Evolutionary conservation across 1,140 invertebrate genomes (phyloP).

Genomic region (Palaemon carinicauda): DNA sequence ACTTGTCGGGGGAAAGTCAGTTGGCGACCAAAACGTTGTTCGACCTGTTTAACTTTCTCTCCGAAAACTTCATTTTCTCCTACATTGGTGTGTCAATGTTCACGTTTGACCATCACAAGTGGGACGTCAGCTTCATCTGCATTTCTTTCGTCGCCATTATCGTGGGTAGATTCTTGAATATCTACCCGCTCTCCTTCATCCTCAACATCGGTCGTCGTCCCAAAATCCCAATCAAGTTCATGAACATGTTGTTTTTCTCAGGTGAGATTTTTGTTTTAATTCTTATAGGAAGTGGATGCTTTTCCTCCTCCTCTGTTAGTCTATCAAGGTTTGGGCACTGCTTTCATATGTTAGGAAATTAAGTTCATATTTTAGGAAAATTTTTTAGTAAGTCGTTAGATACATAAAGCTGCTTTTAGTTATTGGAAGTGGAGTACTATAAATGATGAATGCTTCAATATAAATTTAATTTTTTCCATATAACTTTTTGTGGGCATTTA

Average conservation of each 20-base stretch:
- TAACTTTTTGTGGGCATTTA: too few relatives aligned
- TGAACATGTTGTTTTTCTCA: conserved; percentile 98
- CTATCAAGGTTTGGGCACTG: neutral
- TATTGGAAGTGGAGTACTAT: too few relatives aligned
- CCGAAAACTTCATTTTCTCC: conserved; percentile 98
- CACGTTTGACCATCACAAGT: conserved; percentile 94
- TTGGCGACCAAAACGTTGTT: conserved; percentile 93
- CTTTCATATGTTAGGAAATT: neutral
- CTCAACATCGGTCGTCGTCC: conserved; percentile 92
- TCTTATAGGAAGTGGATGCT: neutral
- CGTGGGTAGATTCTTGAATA: conserved; percentile 88
- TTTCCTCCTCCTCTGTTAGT: neutral
- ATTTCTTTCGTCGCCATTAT: conserved; percentile 86
- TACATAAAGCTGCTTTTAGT: too few relatives aligned
- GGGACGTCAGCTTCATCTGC: conserved; percentile 90
- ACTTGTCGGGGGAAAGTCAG: conserved; percentile 86
- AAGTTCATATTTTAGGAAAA: too few relatives aligned
- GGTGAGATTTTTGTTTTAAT: conserved; percentile 71
- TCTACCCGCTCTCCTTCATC: conserved; percentile 94
- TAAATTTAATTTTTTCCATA: too few relatives aligned
- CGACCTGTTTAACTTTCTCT: conserved; percentile 94
- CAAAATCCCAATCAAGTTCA: conserved; percentile 92
- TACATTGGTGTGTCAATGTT: conserved; percentile 99
- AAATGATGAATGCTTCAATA: too few relatives aligned
- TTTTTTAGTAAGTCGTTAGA: too few relatives aligned